Percentiles rank a stretch among this genome's conserved stretches.
phyloP scores from a whole-genome alignment of 2,888 invertebrate genomes.

The Eristalinus sepulchralis region DNA sequence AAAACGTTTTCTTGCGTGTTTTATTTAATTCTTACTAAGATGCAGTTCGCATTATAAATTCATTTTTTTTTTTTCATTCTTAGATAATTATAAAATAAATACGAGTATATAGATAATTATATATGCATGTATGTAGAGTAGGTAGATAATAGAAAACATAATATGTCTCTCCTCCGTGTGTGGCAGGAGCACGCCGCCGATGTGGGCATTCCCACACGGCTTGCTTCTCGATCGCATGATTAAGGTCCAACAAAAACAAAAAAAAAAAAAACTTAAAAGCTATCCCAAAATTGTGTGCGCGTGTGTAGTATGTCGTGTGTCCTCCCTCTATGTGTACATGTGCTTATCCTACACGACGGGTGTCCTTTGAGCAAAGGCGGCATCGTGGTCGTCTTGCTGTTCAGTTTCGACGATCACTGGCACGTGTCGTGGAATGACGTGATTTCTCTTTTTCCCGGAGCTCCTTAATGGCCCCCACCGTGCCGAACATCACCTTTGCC shows the following conservation, averaged over 20 bases:
- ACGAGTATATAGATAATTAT: constrained; percentile 7
- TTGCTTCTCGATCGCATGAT: constrained; percentile 40
- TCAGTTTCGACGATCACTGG: constrained; percentile 79
- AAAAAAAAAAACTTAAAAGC: constrained; percentile 2
- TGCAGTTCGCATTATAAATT: constrained; percentile 56
- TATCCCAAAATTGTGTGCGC: constrained; percentile 29
- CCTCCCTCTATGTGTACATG: constrained; percentile 23
- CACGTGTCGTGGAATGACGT: constrained; percentile 82
- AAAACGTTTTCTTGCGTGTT: constrained; percentile 7
- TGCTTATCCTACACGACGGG: constrained; percentile 29
- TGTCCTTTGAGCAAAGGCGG: constrained; percentile 18
- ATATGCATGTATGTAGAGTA: constrained; percentile 29
- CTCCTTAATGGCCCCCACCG: constrained; percentile 88
- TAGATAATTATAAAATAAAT: constrained; percentile 67
- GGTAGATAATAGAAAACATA: constrained; percentile 39
- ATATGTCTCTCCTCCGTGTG: constrained; percentile 21
- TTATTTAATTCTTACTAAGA: constrained; percentile 21
- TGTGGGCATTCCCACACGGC: constrained; percentile 59
- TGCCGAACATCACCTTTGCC: constrained; percentile 88
- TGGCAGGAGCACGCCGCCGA: constrained; percentile 38
- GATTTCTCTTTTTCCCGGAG: constrained; percentile 87
- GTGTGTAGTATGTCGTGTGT: constrained; percentile 1
- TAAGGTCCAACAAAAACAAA: constrained; percentile 40
- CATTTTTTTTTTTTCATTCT: constrained; percentile 42
- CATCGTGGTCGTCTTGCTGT: not conserved